These are phyloP conservation scores for Eulacestoma nigropectus DNA, from an alignment of 2,113 vertebrate species.

Conservation along the genomic window DNA sequence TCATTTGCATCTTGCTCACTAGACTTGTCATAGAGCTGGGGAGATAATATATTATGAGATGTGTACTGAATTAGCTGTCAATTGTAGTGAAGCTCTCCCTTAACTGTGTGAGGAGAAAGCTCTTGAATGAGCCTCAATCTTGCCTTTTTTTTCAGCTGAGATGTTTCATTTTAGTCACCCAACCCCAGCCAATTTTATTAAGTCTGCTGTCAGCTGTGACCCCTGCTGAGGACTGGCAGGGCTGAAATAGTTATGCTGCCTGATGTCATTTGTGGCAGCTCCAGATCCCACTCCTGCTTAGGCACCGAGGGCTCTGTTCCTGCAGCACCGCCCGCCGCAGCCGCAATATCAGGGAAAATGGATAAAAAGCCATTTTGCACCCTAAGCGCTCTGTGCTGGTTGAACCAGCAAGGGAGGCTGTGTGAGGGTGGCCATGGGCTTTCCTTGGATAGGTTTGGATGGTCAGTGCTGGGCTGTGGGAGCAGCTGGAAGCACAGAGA, in stretches of 20 bases:
- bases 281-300: neutral
- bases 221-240: constrained; percentile 52
- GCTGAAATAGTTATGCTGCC: constrained; percentile 54
- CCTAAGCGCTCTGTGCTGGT: too few relatives aligned
- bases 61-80: constrained; percentile 64
- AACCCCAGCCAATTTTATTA: constrained; percentile 18
- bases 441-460: neutral
- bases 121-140: neutral
- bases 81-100: constrained; percentile 64
- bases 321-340: neutral
- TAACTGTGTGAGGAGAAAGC: constrained; percentile 43
- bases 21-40: constrained; percentile 23
- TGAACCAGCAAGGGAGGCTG: neutral
- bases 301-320: neutral
- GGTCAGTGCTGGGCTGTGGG: neutral
- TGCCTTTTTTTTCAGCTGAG: neutral
- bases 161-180: constrained; percentile 53
- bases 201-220: constrained; percentile 64
- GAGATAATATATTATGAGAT: constrained; percentile 54
- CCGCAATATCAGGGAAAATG: neutral
- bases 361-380: rapidly evolving
- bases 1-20: constrained; percentile 43
- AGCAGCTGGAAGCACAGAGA: neutral
- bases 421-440: rapidly evolving
- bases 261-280: constrained; percentile 55